These are phyloP conservation scores for Sebastes wilsoni DNA, from an alignment of 2,797 vertebrate genomes.

Conservation along the genomic window DNA sequence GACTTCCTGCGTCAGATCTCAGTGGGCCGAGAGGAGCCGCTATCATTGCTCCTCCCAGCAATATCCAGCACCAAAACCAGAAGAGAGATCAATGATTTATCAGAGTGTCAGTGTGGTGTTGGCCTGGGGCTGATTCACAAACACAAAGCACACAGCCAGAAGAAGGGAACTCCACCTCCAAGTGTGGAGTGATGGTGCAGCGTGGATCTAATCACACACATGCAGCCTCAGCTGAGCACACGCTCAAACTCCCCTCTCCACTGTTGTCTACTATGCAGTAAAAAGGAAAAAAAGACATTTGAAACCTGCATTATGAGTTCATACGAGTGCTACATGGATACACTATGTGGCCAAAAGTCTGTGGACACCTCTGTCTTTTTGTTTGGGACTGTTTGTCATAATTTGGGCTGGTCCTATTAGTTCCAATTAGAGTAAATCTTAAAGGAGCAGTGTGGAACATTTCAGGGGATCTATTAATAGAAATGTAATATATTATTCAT, in stretches of 20 bases:
- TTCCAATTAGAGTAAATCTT: background rate
- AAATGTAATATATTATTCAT: no score
- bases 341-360: background rate
- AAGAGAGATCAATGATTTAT: slow-evolving; percentile 76
- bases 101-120: slow-evolving; percentile 62
- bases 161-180: slow-evolving; percentile 62
- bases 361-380: background rate
- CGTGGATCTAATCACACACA: slow-evolving; percentile 43
- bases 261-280: slow-evolving; percentile 34
- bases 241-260: background rate
- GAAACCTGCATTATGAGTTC: background rate
- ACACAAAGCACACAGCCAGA: slow-evolving; percentile 60
- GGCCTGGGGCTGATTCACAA: slow-evolving; percentile 62
- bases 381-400: background rate
- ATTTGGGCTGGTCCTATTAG: background rate
- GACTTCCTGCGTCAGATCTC: slow-evolving; percentile 66
- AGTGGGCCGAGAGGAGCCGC: slow-evolving; percentile 41
- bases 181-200: slow-evolving; percentile 49
- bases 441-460: no score
- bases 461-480: no score
- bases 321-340: background rate
- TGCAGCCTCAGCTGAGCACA: slow-evolving; percentile 39
- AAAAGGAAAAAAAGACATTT: background rate
- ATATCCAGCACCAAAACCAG: slow-evolving; percentile 64
- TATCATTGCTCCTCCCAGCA: slow-evolving; percentile 45